These are phyloP conservation scores for Natrix natrix DNA, from an alignment of 2,797 vertebrate genomes.

Conservation along the genomic window DNA sequence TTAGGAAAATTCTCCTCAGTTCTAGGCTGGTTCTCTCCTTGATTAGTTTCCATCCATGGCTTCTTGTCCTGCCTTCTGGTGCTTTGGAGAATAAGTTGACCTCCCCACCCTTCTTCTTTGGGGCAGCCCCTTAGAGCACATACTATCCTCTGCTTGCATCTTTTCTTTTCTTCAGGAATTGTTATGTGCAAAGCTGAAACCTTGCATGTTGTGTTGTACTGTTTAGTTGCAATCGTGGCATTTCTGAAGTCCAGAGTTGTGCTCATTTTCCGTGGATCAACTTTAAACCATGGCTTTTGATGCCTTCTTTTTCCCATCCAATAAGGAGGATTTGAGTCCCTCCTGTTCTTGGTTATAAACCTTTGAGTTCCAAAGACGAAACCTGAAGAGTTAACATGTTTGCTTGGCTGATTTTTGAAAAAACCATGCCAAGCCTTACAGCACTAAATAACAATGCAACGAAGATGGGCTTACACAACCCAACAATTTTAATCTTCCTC, in stretches of 20 bases:
- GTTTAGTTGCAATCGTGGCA: not conserved
- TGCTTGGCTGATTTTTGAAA: conserved; percentile 16
- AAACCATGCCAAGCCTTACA: conserved; percentile 51
- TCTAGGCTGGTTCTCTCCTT: too few species aligned
- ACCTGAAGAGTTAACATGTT: conserved; percentile 19
- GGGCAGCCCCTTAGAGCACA: too few species aligned
- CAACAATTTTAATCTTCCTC: conserved; percentile 59
- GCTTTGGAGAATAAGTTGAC: too few species aligned
- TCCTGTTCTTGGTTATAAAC: not conserved
- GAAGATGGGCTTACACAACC: conserved; percentile 60
- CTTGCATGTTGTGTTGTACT: not conserved
- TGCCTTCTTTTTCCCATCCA: not conserved
- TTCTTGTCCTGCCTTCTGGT: too few species aligned
- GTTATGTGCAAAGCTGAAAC: not conserved
- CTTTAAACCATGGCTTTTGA: not conserved
- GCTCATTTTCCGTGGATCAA: not conserved
- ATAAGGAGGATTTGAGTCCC: not conserved
- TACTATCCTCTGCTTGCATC: not conserved
- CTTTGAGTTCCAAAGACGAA: not conserved
- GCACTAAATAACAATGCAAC: conserved; percentile 53
- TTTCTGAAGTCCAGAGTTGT: not conserved
- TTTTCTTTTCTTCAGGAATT: not conserved
- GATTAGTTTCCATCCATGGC: too few species aligned
- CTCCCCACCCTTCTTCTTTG: too few species aligned
- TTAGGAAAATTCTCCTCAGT: too few species aligned